Evolutionary conservation across 1,140 invertebrate species (phyloP).

Genomic region (Leptinotarsa lineolata): DNA sequence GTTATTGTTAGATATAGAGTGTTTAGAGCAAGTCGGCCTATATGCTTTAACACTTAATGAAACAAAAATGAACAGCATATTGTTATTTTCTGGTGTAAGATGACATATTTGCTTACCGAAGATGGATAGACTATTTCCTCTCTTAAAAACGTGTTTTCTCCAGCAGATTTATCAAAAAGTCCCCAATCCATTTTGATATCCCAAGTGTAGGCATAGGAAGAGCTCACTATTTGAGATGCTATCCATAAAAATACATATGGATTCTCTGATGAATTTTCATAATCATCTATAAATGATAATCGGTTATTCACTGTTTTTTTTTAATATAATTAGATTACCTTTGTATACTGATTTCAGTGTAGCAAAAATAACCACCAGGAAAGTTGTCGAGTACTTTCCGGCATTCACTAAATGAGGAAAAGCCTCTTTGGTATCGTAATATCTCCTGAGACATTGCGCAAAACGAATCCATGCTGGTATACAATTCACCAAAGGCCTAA

Average conservation of each 20-base stretch:
- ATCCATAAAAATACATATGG: conserved; percentile 85
- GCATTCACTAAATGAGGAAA: conserved; percentile 98
- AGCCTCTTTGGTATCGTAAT: conserved; percentile 83
- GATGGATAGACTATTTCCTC: conserved; percentile 81
- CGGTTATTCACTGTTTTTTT: neutral
- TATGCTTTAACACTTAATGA: too few species aligned
- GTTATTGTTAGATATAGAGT: too few species aligned
- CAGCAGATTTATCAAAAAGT: conserved; percentile 84
- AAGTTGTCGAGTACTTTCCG: conserved; percentile 97
- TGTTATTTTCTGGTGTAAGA: too few species aligned
- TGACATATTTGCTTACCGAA: conserved; percentile 55
- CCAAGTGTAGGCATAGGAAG: conserved; percentile 89
- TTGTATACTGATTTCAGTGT: conserved; percentile 62
- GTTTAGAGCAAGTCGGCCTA: too few species aligned
- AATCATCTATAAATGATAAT: conserved; percentile 61
- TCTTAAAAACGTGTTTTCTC: conserved; percentile 79
- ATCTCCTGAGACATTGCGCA: conserved; percentile 95
- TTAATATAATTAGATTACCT: conserved; percentile 33
- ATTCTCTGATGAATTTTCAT: conserved; percentile 68
- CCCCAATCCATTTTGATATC: conserved; percentile 99
- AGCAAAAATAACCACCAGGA: conserved; percentile 89
- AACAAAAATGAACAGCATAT: too few species aligned
- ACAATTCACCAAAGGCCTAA: conserved; percentile 69
- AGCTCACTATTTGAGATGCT: conserved; percentile 73
- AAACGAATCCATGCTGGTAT: conserved; percentile 92